phyloP scores from a whole-genome alignment of 2,113 vertebrate species.

The Prochilodus magdalenae region DNA sequence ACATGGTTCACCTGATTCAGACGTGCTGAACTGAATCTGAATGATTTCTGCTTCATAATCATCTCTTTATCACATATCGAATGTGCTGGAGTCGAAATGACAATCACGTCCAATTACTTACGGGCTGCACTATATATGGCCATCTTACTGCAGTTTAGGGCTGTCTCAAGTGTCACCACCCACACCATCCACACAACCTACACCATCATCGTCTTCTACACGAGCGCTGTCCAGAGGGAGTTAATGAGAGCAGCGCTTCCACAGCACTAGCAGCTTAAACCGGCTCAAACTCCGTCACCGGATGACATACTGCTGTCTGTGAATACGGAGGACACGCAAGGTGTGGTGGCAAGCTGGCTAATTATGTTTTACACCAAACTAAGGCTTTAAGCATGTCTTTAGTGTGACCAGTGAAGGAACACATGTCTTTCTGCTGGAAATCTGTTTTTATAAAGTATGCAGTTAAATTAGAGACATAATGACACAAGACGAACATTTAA shows the following conservation, averaged over 20 bases:
- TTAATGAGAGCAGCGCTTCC: neutral
- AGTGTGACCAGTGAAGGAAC: no score
- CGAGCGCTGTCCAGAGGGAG: neutral
- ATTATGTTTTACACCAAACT: no score
- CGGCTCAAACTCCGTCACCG: no score
- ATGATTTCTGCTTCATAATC: neutral
- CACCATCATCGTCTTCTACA: neutral
- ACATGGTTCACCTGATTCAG: neutral
- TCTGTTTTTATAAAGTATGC: no score
- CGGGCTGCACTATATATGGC: neutral
- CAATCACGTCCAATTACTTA: neutral
- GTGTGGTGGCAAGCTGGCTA: no score
- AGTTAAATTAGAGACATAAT: no score
- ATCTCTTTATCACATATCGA: neutral
- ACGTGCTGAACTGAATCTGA: neutral
- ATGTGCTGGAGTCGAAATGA: neutral
- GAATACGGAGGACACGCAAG: no score
- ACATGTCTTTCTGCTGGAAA: no score
- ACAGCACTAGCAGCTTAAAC: neutral
- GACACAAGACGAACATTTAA: no score
- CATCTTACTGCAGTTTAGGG: neutral
- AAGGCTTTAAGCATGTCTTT: no score
- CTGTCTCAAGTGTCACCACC: neutral
- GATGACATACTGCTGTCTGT: no score
- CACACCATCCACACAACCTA: neutral